phyloP scores from a whole-genome alignment of 2,888 invertebrate genomes.

The Synergus gifuensis region DNA sequence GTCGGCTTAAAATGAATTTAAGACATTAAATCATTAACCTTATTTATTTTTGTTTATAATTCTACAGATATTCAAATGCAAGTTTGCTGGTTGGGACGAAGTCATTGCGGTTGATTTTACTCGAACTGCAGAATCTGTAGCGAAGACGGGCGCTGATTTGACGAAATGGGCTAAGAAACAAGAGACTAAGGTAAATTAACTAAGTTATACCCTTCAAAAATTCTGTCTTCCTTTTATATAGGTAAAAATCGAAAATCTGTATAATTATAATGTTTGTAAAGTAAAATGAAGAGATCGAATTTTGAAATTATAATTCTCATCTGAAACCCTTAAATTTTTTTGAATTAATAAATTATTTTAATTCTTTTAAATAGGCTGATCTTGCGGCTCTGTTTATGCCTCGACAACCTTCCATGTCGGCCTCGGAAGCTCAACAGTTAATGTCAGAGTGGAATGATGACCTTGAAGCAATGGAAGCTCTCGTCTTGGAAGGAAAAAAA shows the following conservation, averaged over 20 bases:
- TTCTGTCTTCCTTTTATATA: no score
- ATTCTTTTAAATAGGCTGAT: conserved; percentile 84
- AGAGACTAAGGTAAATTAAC: conserved; percentile 84
- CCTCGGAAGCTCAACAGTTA: conserved; percentile 90
- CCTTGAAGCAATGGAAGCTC: conserved; percentile 97
- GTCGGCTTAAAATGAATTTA: neutral
- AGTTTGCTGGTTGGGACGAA: conserved; percentile 99
- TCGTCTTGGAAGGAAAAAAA: conserved; percentile 97
- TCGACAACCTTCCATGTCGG: conserved; percentile 92
- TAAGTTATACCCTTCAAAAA: neutral
- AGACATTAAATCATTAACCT: neutral
- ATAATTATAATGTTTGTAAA: no score
- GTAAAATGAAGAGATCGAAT: neutral
- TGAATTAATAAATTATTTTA: conserved; percentile 26
- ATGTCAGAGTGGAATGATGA: conserved; percentile 99
- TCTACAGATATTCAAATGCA: conserved; percentile 93
- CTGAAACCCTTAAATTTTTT: neutral
- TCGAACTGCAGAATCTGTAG: conserved; percentile 97
- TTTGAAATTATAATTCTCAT: neutral
- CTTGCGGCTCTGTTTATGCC: conserved; percentile 97
- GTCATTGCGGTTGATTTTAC: conserved; percentile 99
- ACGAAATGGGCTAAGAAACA: conserved; percentile 94
- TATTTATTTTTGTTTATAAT: neutral
- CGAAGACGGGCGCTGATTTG: conserved; percentile 96
- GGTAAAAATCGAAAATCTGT: no score